Evolutionary conservation across 2,797 vertebrate genomes (phyloP).

Genomic region (Gallinago nigripennis): DNA sequence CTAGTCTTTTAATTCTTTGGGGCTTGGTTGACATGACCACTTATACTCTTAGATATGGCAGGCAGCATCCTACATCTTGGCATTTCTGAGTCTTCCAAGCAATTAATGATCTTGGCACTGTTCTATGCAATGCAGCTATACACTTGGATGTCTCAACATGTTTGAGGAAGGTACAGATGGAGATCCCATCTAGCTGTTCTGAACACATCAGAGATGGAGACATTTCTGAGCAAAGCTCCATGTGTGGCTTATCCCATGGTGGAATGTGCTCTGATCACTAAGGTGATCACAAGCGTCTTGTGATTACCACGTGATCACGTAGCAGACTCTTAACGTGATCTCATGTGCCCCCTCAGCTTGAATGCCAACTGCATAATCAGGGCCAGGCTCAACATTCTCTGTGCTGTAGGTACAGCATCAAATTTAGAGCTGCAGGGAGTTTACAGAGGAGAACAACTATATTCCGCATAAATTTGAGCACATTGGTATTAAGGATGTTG

Average conservation of each 20-base stretch:
- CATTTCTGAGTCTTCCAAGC: neutral
- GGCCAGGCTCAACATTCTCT: neutral
- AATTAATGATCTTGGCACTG: neutral
- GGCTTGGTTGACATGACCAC: neutral
- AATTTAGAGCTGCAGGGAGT: neutral
- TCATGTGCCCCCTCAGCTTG: neutral
- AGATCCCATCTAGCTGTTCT: neutral
- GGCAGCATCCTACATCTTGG: neutral
- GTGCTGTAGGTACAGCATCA: neutral
- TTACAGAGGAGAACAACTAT: neutral
- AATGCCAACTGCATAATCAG: neutral
- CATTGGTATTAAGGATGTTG: neutral
- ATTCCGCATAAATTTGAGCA: neutral
- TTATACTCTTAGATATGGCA: neutral
- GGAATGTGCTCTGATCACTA: neutral
- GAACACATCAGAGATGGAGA: neutral
- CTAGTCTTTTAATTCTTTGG: neutral
- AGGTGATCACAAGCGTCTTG: too few relatives aligned
- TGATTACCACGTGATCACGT: fast-evolving
- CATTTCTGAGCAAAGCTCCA: neutral
- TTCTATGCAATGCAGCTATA: neutral
- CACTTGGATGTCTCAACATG: neutral
- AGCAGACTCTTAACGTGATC: neutral
- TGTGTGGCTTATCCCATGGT: neutral
- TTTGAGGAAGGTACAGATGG: neutral